Evolutionary conservation across 2,888 invertebrate genomes (phyloP).

Genomic region (Eledone cirrhosa): DNA sequence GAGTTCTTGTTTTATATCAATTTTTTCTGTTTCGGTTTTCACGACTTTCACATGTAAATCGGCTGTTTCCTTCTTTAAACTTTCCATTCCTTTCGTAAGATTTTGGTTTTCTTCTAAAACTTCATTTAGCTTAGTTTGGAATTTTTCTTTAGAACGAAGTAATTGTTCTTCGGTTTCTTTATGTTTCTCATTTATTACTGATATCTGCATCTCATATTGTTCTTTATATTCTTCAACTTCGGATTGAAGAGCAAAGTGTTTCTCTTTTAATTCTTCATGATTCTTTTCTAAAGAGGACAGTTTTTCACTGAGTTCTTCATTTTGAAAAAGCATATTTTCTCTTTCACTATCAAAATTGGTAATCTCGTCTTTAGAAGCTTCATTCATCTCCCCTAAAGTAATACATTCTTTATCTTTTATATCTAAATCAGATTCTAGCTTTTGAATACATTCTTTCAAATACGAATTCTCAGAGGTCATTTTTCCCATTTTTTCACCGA

Average conservation of each 20-base stretch:
- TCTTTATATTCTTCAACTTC: neutral
- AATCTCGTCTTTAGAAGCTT: slow-evolving; percentile 31
- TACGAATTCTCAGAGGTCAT: slow-evolving; percentile 35
- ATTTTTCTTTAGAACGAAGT: slow-evolving; percentile 39
- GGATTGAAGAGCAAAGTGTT: slow-evolving; percentile 32
- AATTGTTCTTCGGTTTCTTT: slow-evolving; percentile 30
- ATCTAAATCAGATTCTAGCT: slow-evolving; percentile 36
- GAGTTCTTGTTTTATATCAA: slow-evolving; percentile 28
- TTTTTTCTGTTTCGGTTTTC: slow-evolving; percentile 14
- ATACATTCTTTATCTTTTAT: slow-evolving; percentile 31
- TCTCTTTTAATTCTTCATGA: slow-evolving; percentile 23
- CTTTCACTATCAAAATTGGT: slow-evolving; percentile 36
- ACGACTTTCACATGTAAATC: slow-evolving; percentile 35
- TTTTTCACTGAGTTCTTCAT: slow-evolving; percentile 26
- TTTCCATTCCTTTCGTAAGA: slow-evolving; percentile 31
- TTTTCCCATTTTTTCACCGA: slow-evolving; percentile 31
- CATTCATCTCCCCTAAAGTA: slow-evolving; percentile 32
- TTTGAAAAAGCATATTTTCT: slow-evolving; percentile 31
- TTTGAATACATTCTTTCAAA: slow-evolving; percentile 31
- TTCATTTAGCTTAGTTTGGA: slow-evolving; percentile 44
- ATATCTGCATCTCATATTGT: slow-evolving; percentile 7
- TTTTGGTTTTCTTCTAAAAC: slow-evolving; percentile 28
- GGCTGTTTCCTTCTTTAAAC: slow-evolving; percentile 34
- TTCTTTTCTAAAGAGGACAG: slow-evolving; percentile 25
- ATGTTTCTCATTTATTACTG: slow-evolving; percentile 32